Conservation (phyloP, 2,888 invertebrate genomes). For the Rugalucina vietnamica region DNA sequence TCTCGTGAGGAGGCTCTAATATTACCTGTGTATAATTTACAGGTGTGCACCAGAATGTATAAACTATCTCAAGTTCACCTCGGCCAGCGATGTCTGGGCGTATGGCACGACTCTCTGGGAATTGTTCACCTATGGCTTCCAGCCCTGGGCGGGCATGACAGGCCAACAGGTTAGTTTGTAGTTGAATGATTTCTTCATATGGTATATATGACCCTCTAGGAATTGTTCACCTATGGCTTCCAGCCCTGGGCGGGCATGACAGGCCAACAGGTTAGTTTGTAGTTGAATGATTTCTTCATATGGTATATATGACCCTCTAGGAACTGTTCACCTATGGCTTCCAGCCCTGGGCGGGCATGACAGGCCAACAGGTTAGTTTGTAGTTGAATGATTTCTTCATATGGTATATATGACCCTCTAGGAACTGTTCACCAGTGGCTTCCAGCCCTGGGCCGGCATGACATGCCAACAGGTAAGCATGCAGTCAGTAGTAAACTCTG, state of each 20-base stretch:
- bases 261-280: conserved; percentile 80
- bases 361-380: conserved; percentile 79
- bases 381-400: too few relatives aligned
- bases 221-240: conserved; percentile 99
- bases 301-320: conserved; percentile 99
- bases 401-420: conserved; percentile 98
- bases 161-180: conserved; percentile 79
- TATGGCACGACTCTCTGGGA: conserved; percentile 99
- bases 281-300: too few relatives aligned
- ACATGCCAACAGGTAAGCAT: conserved; percentile 81
- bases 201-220: conserved; percentile 99
- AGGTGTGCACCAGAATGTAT: conserved; percentile 99
- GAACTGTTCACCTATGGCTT: conserved; percentile 99
- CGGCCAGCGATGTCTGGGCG: conserved; percentile 99
- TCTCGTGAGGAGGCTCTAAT: too few relatives aligned
- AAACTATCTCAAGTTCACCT: conserved; percentile 97
- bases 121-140: conserved; percentile 99
- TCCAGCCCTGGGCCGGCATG: conserved; percentile 93
- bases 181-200: too few relatives aligned
- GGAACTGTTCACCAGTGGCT: conserved; percentile 99
- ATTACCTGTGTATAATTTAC: conserved; percentile 20
- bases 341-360: conserved; percentile 92
- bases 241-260: conserved; percentile 92
- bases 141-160: conserved; percentile 91
- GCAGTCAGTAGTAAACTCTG: too few relatives aligned